A percentile compares a stretch with the other conserved stretches of the same genome.
Conservation (phyloP, 2,888 invertebrate species). For the Aricia artaxerxes region DNA sequence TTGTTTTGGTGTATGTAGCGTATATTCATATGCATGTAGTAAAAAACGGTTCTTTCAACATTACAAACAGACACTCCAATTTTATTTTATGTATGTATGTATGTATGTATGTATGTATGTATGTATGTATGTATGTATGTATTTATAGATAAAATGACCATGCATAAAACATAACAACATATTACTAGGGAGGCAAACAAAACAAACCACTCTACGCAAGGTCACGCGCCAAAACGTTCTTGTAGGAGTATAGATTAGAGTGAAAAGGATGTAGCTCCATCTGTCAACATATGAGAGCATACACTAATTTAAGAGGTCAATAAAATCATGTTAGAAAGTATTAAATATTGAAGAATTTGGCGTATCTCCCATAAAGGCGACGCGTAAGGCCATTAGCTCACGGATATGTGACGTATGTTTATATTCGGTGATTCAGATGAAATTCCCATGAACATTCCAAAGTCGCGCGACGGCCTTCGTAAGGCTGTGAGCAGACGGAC, state of each 20-base stretch:
- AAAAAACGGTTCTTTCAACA: no score
- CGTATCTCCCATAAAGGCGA: neutral
- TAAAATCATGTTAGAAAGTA: slow-evolving; percentile 4
- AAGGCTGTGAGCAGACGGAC: slow-evolving; percentile 53
- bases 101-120: no score
- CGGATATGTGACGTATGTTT: slow-evolving; percentile 68
- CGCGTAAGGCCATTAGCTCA: slow-evolving; percentile 45
- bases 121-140: no score
- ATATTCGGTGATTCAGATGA: slow-evolving; percentile 66
- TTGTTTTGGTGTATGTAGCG: no score
- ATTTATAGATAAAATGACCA: no score
- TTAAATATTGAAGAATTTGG: slow-evolving; percentile 1
- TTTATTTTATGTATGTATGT: no score
- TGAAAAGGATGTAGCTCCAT: neutral
- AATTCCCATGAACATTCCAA: slow-evolving; percentile 62
- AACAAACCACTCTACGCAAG: no score
- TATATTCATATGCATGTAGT: no score
- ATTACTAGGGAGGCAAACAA: no score
- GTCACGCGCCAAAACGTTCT: neutral
- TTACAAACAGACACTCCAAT: no score
- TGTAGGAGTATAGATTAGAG: neutral
- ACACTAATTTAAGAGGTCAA: neutral
- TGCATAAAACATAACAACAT: no score
- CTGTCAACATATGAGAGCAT: neutral
- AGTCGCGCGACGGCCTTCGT: slow-evolving; percentile 50